phyloP scores from a whole-genome alignment of 2,888 invertebrate genomes.

The Cosmia trapezina region DNA sequence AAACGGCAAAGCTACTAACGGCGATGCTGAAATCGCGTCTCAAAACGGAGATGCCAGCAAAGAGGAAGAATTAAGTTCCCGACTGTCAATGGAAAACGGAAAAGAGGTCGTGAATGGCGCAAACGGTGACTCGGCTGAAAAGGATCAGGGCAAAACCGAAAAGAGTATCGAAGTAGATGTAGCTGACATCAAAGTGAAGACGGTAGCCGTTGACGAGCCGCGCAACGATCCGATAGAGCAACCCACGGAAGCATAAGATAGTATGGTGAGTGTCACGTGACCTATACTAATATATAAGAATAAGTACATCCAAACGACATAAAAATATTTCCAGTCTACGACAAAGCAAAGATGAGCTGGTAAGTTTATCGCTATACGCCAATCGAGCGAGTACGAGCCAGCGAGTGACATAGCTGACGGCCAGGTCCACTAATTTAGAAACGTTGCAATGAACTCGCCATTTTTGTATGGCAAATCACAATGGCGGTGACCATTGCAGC shows the following conservation, averaged over 20 bases:
- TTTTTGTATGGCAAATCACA: not conserved
- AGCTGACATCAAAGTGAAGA: slow-evolving; percentile 90
- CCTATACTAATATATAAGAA: not conserved
- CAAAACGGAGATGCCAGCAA: slow-evolving; percentile 81
- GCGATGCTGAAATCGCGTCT: slow-evolving; percentile 72
- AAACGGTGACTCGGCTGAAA: slow-evolving; percentile 72
- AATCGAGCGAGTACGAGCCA: not conserved
- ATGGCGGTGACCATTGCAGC: not conserved
- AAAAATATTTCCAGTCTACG: not conserved
- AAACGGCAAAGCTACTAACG: slow-evolving; percentile 83
- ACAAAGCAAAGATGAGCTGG: not conserved
- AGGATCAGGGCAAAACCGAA: slow-evolving; percentile 83
- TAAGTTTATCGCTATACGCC: not conserved
- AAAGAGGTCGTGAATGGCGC: slow-evolving; percentile 77
- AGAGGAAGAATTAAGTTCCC: slow-evolving; percentile 79
- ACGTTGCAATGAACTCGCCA: not conserved
- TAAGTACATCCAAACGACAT: not conserved
- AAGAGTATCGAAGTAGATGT: slow-evolving; percentile 76
- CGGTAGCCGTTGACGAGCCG: slow-evolving; percentile 87
- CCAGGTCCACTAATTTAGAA: not conserved
- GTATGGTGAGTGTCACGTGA: slow-evolving; percentile 75
- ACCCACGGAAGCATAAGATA: slow-evolving; percentile 88
- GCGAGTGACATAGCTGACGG: not conserved
- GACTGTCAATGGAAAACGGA: slow-evolving; percentile 82
- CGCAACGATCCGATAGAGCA: slow-evolving; percentile 86